Percentiles rank a stretch among this genome's conserved stretches.
Conservation (phyloP, 1,140 invertebrate genomes). For the Andricus grossulariae region DNA sequence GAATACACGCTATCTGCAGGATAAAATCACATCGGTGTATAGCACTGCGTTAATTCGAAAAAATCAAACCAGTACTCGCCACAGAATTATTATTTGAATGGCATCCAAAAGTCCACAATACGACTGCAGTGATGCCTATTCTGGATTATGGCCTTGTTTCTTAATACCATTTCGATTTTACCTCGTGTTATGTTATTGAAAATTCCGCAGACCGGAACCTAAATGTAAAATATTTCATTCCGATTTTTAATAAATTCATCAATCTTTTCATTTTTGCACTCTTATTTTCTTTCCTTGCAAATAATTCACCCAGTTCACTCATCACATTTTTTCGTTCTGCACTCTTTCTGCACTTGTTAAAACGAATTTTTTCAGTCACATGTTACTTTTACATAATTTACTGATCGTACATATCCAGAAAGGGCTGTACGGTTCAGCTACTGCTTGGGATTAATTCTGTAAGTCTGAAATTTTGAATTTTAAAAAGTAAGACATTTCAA, state of each 20-base stretch:
- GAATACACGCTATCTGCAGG: background rate
- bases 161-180: constrained; percentile 53
- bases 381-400: constrained; percentile 40
- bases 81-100: constrained; percentile 58
- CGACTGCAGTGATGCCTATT: constrained; percentile 78
- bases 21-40: background rate
- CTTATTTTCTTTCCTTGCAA: background rate
- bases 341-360: background rate
- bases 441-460: constrained; percentile 59
- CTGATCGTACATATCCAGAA: constrained; percentile 74
- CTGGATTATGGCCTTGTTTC: constrained; percentile 70
- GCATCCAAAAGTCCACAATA: constrained; percentile 78
- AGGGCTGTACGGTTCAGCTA: constrained; percentile 75
- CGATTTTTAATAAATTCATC: background rate
- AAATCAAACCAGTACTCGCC: background rate
- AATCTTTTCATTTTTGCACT: background rate
- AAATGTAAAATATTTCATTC: too few relatives aligned
- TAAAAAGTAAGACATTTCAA: constrained; percentile 45
- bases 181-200: constrained; percentile 39
- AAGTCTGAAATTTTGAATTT: constrained; percentile 42
- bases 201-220: constrained; percentile 56
- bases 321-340: background rate
- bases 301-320: background rate
- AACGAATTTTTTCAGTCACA: constrained; percentile 29
- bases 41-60: background rate